phyloP scores from a whole-genome alignment of 2,797 vertebrate genomes.

The Macropus fuliginosus region DNA sequence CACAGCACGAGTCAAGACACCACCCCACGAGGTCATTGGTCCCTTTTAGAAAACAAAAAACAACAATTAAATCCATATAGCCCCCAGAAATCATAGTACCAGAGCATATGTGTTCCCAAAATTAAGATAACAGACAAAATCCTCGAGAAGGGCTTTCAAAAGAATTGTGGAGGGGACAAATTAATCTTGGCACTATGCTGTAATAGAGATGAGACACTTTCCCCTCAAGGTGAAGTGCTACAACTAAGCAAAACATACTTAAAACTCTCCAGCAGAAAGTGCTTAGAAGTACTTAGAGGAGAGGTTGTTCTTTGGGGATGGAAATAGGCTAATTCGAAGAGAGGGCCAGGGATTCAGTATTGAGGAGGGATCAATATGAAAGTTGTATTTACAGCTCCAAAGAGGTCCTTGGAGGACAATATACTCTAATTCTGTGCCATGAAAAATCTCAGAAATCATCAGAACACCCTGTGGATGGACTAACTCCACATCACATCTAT shows the following conservation, averaged over 20 bases:
- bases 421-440: neutral
- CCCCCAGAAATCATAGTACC: neutral
- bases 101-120: neutral
- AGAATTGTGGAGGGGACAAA: neutral
- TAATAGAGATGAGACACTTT: neutral
- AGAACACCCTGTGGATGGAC: neutral
- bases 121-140: neutral
- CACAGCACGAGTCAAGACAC: neutral
- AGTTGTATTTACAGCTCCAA: neutral
- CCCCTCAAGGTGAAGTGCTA: neutral
- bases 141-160: neutral
- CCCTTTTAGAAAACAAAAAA: neutral
- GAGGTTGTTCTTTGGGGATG: neutral
- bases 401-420: neutral
- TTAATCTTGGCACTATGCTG: neutral
- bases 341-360: neutral
- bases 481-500: neutral
- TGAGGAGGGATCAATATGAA: neutral
- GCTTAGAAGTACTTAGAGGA: neutral
- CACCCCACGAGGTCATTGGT: neutral
- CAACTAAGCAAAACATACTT: neutral
- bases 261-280: neutral
- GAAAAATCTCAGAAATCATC: neutral
- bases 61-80: neutral
- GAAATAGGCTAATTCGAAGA: neutral